Evolutionary conservation across 30 jellyfish, hydroid and myxozoan genomes (phyloP), one percentile per base, ranked within the genome.

Genomic region (Hydra vulgaris): DNA sequence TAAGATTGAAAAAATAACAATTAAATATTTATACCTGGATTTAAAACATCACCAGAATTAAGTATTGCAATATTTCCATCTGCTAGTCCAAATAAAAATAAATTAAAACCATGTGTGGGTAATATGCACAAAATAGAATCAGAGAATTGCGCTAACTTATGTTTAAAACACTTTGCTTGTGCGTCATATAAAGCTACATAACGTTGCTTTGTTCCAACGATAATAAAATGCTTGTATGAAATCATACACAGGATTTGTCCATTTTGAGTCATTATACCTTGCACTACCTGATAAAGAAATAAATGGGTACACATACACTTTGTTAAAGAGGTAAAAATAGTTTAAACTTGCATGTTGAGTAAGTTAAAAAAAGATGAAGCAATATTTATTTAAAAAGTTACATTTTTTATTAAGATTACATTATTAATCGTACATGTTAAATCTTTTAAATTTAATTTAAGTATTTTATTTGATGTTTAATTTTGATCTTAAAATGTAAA

Each of bases 191-290:
- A 89, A 8, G 87, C 52, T 17, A 91, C 61, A 66, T 67, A 53
- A 52, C 96, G 92, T 69, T 86, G 73, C 72, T 74, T 67, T 8
- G 97, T 91, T 26, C 97, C 97, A 79, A 87, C 92, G 18, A 91
- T 67, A 52, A 82, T 68, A 19, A 61, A 40, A 40, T 83, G 68
- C 7, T 68, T n/a, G 22, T 66, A 25, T 17, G 89, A 74, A 24
- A 87, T 81, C 94, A 91, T 91, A 83, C 97, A 86, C 15, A 91
- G 86, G 73, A 91, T 83, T 16, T 93, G 90, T 21, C 89, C 92
- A 72, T 71, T 82, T 54, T 73, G 74, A 21, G 87, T 88, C 71
- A 91, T 67, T 81, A 83, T 86, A 17, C 97, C 97, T 53, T 87
- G 86, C 74, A 1, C 79, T 71, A 83, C 78, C 78, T 15, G 80